Evolutionary conservation across 2,888 invertebrate species (phyloP).

Genomic region (Panzeria rudis): DNA sequence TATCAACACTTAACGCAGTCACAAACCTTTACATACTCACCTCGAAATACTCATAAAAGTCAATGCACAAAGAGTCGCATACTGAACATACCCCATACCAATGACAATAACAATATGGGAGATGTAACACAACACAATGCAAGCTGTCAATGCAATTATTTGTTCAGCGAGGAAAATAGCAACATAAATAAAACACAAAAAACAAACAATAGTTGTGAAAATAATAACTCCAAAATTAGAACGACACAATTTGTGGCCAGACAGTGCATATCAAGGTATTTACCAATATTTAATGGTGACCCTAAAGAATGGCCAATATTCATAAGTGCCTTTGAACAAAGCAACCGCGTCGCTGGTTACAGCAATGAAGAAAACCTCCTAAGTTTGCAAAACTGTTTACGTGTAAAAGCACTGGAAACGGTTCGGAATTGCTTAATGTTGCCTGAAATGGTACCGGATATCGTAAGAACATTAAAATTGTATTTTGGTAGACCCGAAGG

Average conservation of each 20-base stretch:
- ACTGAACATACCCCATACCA: too few species aligned
- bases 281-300: conserved; percentile 32
- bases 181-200: background rate
- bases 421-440: conserved; percentile 43
- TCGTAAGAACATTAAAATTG: conserved; percentile 41
- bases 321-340: conserved; percentile 14
- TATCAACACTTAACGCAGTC: too few species aligned
- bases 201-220: background rate
- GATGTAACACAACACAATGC: too few species aligned
- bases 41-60: too few species aligned
- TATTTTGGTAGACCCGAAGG: conserved; percentile 38
- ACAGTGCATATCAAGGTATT: background rate
- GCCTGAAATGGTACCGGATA: conserved; percentile 29
- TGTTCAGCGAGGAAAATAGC: too few species aligned
- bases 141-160: too few species aligned
- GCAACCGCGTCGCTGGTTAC: conserved; percentile 21
- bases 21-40: too few species aligned
- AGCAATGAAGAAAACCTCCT: conserved; percentile 39
- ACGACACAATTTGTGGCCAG: background rate
- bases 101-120: too few species aligned
- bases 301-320: conserved; percentile 39
- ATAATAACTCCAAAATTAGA: background rate
- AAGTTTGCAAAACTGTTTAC: conserved; percentile 31
- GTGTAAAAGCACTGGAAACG: conserved; percentile 22
- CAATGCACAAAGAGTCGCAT: background rate